Evolutionary conservation across 2,113 vertebrate genomes (phyloP).

Genomic region (Hemiscyllium ocellatum): DNA sequence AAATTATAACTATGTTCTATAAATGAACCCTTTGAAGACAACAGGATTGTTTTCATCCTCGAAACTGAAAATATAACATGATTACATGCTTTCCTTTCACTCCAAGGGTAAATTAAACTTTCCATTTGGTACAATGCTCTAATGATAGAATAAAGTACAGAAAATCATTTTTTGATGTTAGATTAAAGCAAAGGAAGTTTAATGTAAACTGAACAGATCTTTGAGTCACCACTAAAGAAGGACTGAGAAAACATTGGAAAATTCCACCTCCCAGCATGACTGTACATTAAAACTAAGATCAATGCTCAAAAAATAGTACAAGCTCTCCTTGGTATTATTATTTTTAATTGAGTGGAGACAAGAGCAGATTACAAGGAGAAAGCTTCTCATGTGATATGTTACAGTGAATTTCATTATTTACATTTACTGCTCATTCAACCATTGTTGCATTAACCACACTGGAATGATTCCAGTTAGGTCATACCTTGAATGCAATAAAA

Average conservation of each 20-base stretch:
- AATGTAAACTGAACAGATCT: background rate
- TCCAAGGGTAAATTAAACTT: background rate
- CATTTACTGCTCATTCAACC: no score
- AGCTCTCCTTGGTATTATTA: background rate
- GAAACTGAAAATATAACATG: background rate
- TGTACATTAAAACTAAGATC: background rate
- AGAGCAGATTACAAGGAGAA: background rate
- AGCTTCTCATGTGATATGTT: background rate
- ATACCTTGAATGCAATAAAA: no score
- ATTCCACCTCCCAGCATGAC: background rate
- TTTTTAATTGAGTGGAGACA: background rate
- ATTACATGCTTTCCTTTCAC: background rate
- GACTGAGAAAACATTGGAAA: background rate
- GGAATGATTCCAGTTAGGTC: no score
- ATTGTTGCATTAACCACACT: no score
- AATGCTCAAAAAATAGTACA: background rate
- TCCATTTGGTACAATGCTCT: background rate
- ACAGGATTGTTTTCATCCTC: background rate
- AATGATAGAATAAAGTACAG: background rate
- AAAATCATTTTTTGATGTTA: background rate
- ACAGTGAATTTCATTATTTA: background rate
- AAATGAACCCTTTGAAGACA: slow-evolving; percentile 19
- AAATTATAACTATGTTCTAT: background rate
- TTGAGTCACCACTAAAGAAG: background rate
- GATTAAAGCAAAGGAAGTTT: background rate